Evolutionary conservation across 2,888 invertebrate genomes (phyloP), one percentile per base, ranked within the genome.

Genomic region (Caradrina clavipalpis): DNA sequence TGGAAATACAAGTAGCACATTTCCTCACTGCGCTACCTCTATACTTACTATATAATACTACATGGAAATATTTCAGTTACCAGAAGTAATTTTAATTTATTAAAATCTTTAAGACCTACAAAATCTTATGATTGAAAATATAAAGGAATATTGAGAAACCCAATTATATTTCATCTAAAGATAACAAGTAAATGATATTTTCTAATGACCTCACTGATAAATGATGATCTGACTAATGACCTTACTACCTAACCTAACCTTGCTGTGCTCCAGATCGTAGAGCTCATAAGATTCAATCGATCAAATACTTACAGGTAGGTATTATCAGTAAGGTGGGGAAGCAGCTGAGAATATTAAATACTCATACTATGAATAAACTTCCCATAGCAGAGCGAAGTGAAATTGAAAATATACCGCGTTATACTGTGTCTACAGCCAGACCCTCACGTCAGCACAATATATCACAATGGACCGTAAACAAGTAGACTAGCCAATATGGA

Each of bases 231-330:
- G n/a, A n/a, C n/a, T n/a, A n/a, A n/a, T n/a, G n/a, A n/a, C n/a
- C n/a, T n/a, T n/a, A n/a, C n/a, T n/a, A n/a, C n/a, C n/a, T n/a
- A n/a, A n/a, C n/a, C n/a, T n/a, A n/a, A 31, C 13, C 22, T 67
- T 65, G 54, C n/a, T 21, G n/a, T 47, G 21, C 26, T 72, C 57
- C 69, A 69, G 69, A 58, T 61, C 17, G 31, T 8, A 19, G 10
- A 55, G 68, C 47, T 68, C 63, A 47, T 17, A 65, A 31, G 35
- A 53, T 67, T 73, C 45, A 64, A 58, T 73, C 60, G 31, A 65
- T 63, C 22, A 64, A 57, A 60, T 47, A 69, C 61, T 64, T 54
- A 31, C 19, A 45, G 13, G 10, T 56, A 45, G 17, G 11, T 58
- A 62, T 54, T 35, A 55, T 47, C 11, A 56, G 62, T 35, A n/a